Percentiles rank a stretch among this genome's conserved stretches.
Evolutionary conservation across 2,113 vertebrate species (phyloP).

Genomic region (Cyanistes caeruleus): DNA sequence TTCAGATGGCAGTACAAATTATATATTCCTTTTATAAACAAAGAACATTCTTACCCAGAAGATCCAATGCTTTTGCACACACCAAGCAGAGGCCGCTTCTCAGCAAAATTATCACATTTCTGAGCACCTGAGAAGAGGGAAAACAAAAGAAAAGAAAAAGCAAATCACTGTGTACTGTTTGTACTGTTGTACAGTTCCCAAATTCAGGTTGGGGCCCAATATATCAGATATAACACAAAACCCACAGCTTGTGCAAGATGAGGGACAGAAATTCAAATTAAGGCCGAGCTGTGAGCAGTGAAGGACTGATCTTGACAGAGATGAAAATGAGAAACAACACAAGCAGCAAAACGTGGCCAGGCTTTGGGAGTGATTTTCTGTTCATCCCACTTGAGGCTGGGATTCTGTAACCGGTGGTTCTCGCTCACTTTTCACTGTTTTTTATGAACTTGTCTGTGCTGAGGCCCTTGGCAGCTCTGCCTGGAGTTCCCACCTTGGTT

Average conservation of each 20-base stretch:
- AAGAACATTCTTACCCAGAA: constrained; percentile 86
- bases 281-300: neutral
- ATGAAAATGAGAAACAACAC: neutral
- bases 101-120: constrained; percentile 89
- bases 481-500: neutral
- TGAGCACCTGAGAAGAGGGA: constrained; percentile 79
- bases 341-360: neutral
- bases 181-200: neutral
- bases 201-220: too few species aligned
- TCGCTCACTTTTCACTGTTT: neutral
- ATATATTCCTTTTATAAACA: neutral
- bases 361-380: neutral
- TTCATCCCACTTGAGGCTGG: neutral
- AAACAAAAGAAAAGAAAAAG: neutral
- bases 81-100: constrained; percentile 93
- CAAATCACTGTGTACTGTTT: neutral
- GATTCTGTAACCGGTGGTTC: neutral
- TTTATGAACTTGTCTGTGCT: neutral
- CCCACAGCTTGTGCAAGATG: neutral
- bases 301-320: neutral
- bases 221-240: neutral
- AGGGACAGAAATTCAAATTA: neutral
- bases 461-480: neutral
- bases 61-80: constrained; percentile 96
- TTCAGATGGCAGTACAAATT: neutral